These are phyloP conservation scores for Sialis lutaria DNA, from an alignment of 2,888 invertebrate species.

Conservation along the genomic window DNA sequence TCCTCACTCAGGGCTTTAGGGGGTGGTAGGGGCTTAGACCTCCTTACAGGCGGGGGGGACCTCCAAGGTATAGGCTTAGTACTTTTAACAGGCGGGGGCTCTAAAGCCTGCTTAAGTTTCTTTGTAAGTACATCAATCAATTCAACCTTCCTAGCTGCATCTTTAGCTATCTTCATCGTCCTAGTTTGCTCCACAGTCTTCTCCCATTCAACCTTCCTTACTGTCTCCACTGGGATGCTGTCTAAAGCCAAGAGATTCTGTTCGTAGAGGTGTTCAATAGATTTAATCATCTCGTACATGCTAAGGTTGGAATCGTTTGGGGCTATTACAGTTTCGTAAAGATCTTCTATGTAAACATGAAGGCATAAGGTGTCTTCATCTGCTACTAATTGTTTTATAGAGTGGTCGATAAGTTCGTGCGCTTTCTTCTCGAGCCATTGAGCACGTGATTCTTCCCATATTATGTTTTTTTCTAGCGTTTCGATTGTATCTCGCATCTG, in stretches of 20 bases:
- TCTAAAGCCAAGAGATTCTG: conserved; percentile 33
- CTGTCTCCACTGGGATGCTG: conserved; percentile 31
- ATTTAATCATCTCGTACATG: conserved; percentile 35
- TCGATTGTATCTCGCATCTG: conserved; percentile 24
- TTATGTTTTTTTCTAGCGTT: conserved; percentile 24
- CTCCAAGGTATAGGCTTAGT: conserved; percentile 14
- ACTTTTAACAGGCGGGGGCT: conserved; percentile 15
- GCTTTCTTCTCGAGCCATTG: conserved; percentile 32
- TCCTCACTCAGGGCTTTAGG: not conserved
- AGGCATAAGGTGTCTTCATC: conserved; percentile 36
- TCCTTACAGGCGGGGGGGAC: conserved; percentile 16
- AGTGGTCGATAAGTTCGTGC: conserved; percentile 32
- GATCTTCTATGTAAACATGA: conserved; percentile 40
- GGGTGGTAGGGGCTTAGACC: conserved; percentile 11
- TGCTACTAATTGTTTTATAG: conserved; percentile 36
- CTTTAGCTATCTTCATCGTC: conserved; percentile 31
- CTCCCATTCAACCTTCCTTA: conserved; percentile 31
- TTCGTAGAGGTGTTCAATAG: conserved; percentile 36
- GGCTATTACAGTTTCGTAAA: conserved; percentile 38
- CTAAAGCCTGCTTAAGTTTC: conserved; percentile 27
- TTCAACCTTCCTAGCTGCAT: conserved; percentile 37
- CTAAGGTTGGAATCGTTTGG: conserved; percentile 38
- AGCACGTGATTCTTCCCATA: conserved; percentile 32
- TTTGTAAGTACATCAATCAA: conserved; percentile 29
- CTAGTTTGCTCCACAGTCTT: conserved; percentile 31